phyloP scores from a whole-genome alignment of 1,140 invertebrate species.

The Cataglyphis hispanica region DNA sequence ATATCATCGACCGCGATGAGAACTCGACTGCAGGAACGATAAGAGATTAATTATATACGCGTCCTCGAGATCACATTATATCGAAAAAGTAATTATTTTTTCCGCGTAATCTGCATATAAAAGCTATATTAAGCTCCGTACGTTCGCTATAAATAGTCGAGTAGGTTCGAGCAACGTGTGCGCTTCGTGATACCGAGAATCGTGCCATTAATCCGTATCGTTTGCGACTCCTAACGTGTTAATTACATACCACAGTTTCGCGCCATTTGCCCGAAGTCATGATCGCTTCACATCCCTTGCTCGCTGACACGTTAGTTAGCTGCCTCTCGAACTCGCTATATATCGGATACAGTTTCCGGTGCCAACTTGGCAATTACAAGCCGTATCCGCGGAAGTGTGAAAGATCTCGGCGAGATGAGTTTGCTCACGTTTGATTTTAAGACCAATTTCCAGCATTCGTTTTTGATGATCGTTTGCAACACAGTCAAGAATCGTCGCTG shows the following conservation, averaged over 20 bases:
- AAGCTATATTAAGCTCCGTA: constrained; percentile 20
- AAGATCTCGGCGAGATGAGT: constrained; percentile 11
- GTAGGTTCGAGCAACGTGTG: not conserved
- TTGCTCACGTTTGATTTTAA: not conserved
- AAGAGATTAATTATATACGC: not conserved
- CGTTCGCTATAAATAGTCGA: constrained; percentile 44
- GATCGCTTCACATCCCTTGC: constrained; percentile 41
- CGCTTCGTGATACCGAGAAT: not conserved
- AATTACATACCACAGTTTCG: constrained; percentile 51
- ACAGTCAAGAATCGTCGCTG: not conserved
- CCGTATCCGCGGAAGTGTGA: not conserved
- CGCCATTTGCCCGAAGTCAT: constrained; percentile 55
- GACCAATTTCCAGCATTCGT: not conserved
- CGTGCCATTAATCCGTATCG: constrained; percentile 11
- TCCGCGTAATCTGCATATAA: constrained; percentile 1
- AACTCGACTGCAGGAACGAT: not conserved
- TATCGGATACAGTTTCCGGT: constrained; percentile 16
- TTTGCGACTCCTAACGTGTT: constrained; percentile 34
- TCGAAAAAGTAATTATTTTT: not conserved
- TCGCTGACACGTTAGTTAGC: constrained; percentile 48
- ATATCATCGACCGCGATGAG: not conserved
- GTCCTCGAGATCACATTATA: not conserved
- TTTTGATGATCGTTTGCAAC: not conserved
- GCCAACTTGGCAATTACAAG: constrained; percentile 41
- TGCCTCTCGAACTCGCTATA: constrained; percentile 23